These are phyloP conservation scores for Palythoa heliodiscus DNA, from an alignment of 92 coral and sea anemone genomes.

Conservation along the genomic window DNA sequence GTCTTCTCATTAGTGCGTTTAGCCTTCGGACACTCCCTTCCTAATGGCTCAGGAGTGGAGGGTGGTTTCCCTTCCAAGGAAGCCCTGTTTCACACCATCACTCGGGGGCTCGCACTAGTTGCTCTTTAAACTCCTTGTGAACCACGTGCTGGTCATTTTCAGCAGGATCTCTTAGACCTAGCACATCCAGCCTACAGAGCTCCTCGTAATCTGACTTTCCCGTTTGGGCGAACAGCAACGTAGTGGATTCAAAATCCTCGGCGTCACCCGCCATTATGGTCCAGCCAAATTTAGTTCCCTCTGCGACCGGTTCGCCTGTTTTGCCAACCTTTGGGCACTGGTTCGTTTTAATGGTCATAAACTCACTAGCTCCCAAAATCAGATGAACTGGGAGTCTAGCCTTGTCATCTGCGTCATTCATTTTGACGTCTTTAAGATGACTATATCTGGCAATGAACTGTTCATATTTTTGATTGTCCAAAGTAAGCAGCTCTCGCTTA, in stretches of 20 bases:
- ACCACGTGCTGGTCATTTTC: slow-evolving; percentile 31
- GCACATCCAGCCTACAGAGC: too few relatives aligned
- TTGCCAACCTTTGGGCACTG: slow-evolving; percentile 26
- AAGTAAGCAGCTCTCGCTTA: slow-evolving; percentile 36
- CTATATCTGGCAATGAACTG: not conserved
- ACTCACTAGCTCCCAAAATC: slow-evolving; percentile 58
- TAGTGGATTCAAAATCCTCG: not conserved
- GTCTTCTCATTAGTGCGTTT: not conserved
- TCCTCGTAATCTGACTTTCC: not conserved
- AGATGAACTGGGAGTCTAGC: slow-evolving; percentile 48
- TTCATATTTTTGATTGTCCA: slow-evolving; percentile 50
- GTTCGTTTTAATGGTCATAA: slow-evolving; percentile 41
- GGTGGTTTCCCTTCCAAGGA: slow-evolving; percentile 13
- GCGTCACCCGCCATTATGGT: slow-evolving; percentile 2
- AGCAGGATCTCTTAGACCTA: slow-evolving; percentile 3
- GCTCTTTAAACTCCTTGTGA: too few relatives aligned
- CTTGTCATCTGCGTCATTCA: slow-evolving; percentile 46
- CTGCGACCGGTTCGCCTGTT: too few relatives aligned
- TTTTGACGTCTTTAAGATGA: slow-evolving; percentile 38
- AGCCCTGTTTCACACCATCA: not conserved
- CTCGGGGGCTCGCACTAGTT: slow-evolving; percentile 9
- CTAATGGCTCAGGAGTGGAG: slow-evolving; percentile 1
- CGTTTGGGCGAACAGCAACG: not conserved
- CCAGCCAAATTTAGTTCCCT: slow-evolving; percentile 1
- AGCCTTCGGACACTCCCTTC: too few relatives aligned